Evolutionary conservation across 2,113 vertebrate species (phyloP), one percentile per base, ranked within the genome.

Genomic region (Tachysurus fulvidraco): DNA sequence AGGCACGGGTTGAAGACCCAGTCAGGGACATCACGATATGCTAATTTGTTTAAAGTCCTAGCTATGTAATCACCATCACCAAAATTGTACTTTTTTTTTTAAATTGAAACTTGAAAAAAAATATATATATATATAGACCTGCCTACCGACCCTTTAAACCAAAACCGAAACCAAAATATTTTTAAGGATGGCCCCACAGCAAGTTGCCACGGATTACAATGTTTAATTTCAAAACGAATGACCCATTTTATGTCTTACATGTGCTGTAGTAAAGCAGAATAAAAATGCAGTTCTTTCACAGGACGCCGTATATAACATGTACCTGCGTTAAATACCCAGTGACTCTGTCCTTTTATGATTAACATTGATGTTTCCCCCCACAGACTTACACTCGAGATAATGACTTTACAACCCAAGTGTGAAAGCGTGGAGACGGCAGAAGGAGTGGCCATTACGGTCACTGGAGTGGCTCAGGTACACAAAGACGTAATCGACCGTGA

Each of bases 341-440:
- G 3, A 14, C 28, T 52, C 25, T 64, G 62, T 11, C 5, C 12
- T 67, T 83, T 7, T 28, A 21, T 36, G 36, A 36, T 36, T 64
- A n/a, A 16, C 25, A 71, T 46, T 73, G 36, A 41, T 73, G 17
- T 16, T 60, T 60, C 17, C 17, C 17, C 93, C 94, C 94, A 93
- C 91, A 99, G 98, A 95, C 96, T 99, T 94, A 97, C 97, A 91
- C 95, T 99, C 91, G 98, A 98, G 96, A 97, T 99, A 94, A 99
- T 99, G 98, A 99, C 98, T 91, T 96, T 99, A 93, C 96, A 98
- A 95, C 98, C 98, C 83, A 96, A 96, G 88, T 99, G 98, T 94
- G 98, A 99, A 95, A 97, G 98, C 89, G 97, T 99, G 96, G 98
- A 99, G 96, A 99, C 97, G 60, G 97, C 98, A 88, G 98, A 99